Percentiles rank a stretch among this genome's conserved stretches.
These are phyloP conservation scores for Hemibagrus guttatus DNA, from an alignment of 2,797 vertebrate genomes.

Conservation along the genomic window DNA sequence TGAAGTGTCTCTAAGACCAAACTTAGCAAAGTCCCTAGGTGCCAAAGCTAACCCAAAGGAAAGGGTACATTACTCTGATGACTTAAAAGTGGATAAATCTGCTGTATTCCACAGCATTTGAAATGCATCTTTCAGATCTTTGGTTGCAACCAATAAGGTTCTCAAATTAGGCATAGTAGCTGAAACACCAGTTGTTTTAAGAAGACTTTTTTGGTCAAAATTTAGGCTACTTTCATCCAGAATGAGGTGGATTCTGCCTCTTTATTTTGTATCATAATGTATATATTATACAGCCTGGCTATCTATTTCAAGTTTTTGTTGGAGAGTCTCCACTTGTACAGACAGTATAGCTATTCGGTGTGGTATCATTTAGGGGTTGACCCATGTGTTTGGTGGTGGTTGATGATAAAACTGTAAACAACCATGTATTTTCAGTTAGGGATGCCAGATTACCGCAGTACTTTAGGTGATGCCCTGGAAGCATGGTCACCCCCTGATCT, in stretches of 20 bases:
- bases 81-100: neutral
- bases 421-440: no score
- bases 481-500: no score
- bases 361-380: neutral
- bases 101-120: neutral
- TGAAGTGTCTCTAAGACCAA: neutral
- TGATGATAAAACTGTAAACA: neutral
- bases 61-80: no score
- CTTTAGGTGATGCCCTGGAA: no score
- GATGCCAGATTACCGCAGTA: no score
- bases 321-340: neutral
- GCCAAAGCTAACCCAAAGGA: neutral
- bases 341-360: neutral
- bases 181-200: neutral
- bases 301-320: neutral
- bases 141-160: neutral
- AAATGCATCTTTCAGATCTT: neutral
- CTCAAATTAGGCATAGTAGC: neutral
- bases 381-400: neutral
- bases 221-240: neutral
- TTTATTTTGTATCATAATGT: neutral
- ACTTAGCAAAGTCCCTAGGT: neutral
- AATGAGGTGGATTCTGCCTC: neutral
- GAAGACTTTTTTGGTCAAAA: neutral
- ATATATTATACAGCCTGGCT: neutral